phyloP scores from a whole-genome alignment of 2,888 invertebrate genomes.

The Heliconius sara region DNA sequence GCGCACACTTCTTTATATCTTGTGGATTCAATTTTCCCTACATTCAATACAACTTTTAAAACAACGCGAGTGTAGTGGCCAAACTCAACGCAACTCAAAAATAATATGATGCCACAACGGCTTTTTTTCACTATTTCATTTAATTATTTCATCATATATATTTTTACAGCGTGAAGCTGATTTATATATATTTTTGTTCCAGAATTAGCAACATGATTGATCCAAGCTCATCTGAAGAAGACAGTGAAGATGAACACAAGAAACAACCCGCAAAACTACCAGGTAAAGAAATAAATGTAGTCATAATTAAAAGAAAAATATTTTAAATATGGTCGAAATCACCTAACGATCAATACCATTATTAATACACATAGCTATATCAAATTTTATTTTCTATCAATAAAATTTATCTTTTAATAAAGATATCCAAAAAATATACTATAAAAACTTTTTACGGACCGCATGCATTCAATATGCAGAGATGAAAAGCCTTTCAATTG shows the following conservation, averaged over 20 bases:
- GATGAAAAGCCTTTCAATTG: conserved; percentile 16
- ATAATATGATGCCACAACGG: no score
- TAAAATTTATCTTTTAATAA: not conserved
- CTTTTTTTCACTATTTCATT: not conserved
- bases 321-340: no score
- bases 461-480: conserved; percentile 8
- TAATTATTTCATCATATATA: not conserved
- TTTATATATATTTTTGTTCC: conserved; percentile 26
- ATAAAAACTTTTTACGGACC: not conserved
- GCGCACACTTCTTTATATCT: no score
- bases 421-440: conserved; percentile 10
- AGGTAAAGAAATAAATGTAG: conserved; percentile 53
- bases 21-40: no score
- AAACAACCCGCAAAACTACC: conserved; percentile 77
- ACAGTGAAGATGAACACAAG: conserved; percentile 95
- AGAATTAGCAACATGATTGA: conserved; percentile 90
- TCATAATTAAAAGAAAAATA: no score
- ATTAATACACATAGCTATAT: not conserved
- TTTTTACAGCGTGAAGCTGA: no score
- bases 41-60: no score
- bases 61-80: no score
- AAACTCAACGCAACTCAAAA: no score
- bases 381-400: not conserved
- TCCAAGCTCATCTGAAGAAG: conserved; percentile 98
- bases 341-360: no score